Base-by-base conservation (phyloP, 2,888 invertebrate species). In the Acleris sparsana region DNA sequence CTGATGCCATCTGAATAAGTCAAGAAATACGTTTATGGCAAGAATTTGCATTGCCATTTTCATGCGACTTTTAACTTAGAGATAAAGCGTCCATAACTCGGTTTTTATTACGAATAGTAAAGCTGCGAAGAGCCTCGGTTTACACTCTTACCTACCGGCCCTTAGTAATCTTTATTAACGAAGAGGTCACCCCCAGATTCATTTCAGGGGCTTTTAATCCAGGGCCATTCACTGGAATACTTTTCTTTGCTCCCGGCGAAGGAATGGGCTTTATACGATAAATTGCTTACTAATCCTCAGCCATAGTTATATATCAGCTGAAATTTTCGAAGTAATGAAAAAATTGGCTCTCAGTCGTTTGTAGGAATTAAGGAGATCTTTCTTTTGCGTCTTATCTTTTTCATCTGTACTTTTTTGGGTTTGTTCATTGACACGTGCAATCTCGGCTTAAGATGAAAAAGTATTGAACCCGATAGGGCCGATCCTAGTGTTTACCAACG, bases 171-270 rank as follows among this genome's bases (percentile, higher is more conserved):
- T 57, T 57, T 57, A 57, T 57, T 57, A 57, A 57, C 57, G 57
- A 57, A 57, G 57, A 57, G 57, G 57, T 57, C 56, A 57, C 57
- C 57, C 56, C 57, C 44, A 57, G 57, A 57, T 57, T 57, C 57
- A 57, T 57, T 57, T 57, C 57, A 57, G 57, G 57, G 57, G 22
- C 57, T 57, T 57, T 57, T 57, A 57, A 57, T 57, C 57, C 57
- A 46, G 22, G 57, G 57, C 57, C 57, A 57, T 57, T 57, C 57
- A 57, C 57, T 44, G 57, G 17, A 57, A 57, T 57, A 57, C 57
- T 57, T 57, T 57, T 57, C 57, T 44, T 46, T 57, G 44, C 57
- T 25, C 43, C 44, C 22, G 25, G 43, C 46, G 57, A 57, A 57
- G 57, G 57, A 46, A 57, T 57, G 57, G 57, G 57, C 46, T 57